A percentile compares a stretch with the other conserved stretches of the same genome.
phyloP scores from a whole-genome alignment of 2,113 vertebrate genomes.

The Corythoichthys haematopterus region DNA sequence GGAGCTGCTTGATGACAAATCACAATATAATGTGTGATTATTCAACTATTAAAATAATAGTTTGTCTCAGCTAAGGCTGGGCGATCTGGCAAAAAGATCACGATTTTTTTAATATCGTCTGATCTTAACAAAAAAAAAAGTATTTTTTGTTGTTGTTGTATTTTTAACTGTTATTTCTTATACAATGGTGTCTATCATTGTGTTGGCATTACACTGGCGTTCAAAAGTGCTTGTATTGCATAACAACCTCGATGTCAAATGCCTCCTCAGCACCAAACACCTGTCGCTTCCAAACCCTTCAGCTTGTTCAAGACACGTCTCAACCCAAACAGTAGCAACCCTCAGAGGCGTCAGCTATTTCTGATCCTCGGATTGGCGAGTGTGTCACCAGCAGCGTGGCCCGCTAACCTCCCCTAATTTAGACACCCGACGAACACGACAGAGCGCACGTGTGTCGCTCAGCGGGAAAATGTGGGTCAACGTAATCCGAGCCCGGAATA shows the following conservation, averaged over 20 bases:
- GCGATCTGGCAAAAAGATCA: too few relatives aligned
- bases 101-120: too few relatives aligned
- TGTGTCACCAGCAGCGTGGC: conserved; percentile 25
- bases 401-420: conserved; percentile 54
- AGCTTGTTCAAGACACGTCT: background rate
- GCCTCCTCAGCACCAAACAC: background rate
- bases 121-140: too few relatives aligned
- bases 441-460: background rate
- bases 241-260: background rate
- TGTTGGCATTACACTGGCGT: background rate
- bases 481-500: conserved; percentile 74
- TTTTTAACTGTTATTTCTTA: too few relatives aligned
- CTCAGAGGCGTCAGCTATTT: conserved; percentile 37
- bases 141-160: too few relatives aligned
- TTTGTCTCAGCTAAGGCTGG: too few relatives aligned
- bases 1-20: too few relatives aligned
- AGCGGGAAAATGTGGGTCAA: conserved; percentile 57
- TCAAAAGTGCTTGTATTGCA: background rate
- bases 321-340: conserved; percentile 19
- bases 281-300: background rate
- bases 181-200: too few relatives aligned
- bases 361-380: conserved; percentile 6
- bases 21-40: too few relatives aligned
- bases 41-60: too few relatives aligned
- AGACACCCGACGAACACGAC: conserved; percentile 20